Evolutionary conservation across 2,113 vertebrate genomes (phyloP).

Genomic region (Clinocottus analis): DNA sequence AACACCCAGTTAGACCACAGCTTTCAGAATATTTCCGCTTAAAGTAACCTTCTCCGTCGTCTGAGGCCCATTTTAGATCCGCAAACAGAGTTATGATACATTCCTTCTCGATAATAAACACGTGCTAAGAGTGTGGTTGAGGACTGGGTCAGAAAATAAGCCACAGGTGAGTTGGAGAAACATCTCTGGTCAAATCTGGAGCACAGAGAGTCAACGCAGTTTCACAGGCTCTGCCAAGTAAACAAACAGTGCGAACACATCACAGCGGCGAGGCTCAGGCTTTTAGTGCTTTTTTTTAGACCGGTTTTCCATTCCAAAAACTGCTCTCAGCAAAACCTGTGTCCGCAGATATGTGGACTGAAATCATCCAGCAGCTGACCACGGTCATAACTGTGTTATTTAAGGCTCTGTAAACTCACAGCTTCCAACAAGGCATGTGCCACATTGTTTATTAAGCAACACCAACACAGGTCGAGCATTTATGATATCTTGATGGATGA

Average conservation of each 20-base stretch:
- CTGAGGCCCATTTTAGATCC: slow-evolving; percentile 4
- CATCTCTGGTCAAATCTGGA: slow-evolving; percentile 34
- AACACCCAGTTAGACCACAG: slow-evolving; percentile 5
- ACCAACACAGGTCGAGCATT: slow-evolving; percentile 11
- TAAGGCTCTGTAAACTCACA: slow-evolving; percentile 50
- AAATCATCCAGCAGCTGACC: slow-evolving; percentile 50
- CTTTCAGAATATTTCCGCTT: slow-evolving; percentile 7
- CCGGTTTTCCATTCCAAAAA: slow-evolving; percentile 30
- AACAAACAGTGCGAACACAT: slow-evolving; percentile 48
- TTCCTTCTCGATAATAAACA: slow-evolving; percentile 46
- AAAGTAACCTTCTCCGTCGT: slow-evolving; percentile 16
- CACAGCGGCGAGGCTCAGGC: slow-evolving; percentile 11
- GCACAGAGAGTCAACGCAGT: slow-evolving; percentile 30
- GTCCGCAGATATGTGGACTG: slow-evolving; percentile 54
- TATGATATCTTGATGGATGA: slow-evolving; percentile 31
- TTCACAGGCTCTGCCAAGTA: slow-evolving; percentile 47
- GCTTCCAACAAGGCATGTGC: slow-evolving; percentile 30
- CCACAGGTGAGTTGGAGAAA: slow-evolving; percentile 54
- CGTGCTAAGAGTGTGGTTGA: slow-evolving; percentile 31
- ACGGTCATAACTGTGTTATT: slow-evolving; percentile 52
- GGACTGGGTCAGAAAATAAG: slow-evolving; percentile 40
- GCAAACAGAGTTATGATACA: background rate
- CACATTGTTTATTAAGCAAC: slow-evolving; percentile 46
- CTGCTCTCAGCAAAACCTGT: slow-evolving; percentile 18
- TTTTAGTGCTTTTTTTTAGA: slow-evolving; percentile 28